phyloP scores from a whole-genome alignment of 2,888 invertebrate genomes.

The Flexamia atlantica region DNA sequence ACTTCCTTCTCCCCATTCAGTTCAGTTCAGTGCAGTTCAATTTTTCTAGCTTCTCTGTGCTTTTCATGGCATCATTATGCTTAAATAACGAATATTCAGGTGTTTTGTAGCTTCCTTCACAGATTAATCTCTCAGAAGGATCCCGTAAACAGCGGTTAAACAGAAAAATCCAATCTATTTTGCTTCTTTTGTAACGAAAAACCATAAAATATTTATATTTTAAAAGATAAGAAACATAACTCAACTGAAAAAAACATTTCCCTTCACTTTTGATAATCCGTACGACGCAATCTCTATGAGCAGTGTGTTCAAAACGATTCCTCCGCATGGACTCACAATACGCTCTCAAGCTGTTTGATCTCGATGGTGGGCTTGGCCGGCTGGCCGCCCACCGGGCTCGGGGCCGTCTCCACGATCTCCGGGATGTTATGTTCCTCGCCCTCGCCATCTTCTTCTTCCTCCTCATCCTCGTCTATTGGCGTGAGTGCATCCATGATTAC shows the following conservation, averaged over 20 bases:
- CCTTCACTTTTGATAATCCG: not conserved
- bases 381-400: constrained; percentile 78
- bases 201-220: not conserved
- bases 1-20: too few relatives aligned
- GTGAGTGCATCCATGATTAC: constrained; percentile 85
- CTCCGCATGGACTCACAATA: constrained; percentile 79
- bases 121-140: too few relatives aligned
- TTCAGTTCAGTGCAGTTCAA: too few relatives aligned
- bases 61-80: too few relatives aligned
- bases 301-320: not conserved
- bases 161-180: too few relatives aligned
- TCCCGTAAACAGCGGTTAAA: too few relatives aligned
- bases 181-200: not conserved
- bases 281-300: too few relatives aligned
- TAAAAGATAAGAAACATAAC: too few relatives aligned
- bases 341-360: constrained; percentile 86
- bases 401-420: constrained; percentile 87
- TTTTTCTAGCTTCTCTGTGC: too few relatives aligned
- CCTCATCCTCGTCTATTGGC: constrained; percentile 87
- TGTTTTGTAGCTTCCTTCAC: too few relatives aligned
- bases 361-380: constrained; percentile 77
- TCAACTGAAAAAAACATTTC: not conserved
- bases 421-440: constrained; percentile 79
- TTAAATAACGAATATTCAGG: too few relatives aligned
- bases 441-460: constrained; percentile 86